Base-by-base conservation (phyloP, 1,140 invertebrate genomes). In the Drosophila nebulosa region DNA sequence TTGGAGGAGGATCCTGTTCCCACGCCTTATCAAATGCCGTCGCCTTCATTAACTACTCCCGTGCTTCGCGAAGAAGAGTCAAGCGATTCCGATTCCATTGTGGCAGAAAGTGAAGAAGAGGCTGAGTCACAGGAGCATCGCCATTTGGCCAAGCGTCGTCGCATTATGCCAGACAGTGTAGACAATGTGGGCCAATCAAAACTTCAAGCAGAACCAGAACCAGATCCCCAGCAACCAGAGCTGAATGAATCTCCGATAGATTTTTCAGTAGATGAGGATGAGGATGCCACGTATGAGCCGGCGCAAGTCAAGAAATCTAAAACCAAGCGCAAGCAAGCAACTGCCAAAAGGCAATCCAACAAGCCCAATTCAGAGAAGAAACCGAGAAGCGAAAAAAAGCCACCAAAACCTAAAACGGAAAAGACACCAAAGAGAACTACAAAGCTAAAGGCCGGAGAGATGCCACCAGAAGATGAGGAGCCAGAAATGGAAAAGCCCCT, bases 21-120 rank as follows among this genome's bases (percentile, higher is more conserved):
- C 10, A 16, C 5, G 24, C n/a, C 42, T 12, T 4, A 42, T 52
- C 7, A 22, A 36, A 9, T 5, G 12, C 30, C 16, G 12, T 2
- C 4, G 9, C 9, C 16, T 3, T 21, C 22, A 7, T 7, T 39
- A 12, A n/a, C 32, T 10, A 1, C 26, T 52, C 3, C 32, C 32
- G 0, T 32, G 3, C 1, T 32, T 12, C 35, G 18, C 56, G 18
- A 22, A n/a, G 64, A 51, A 21, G 39, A 46, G 10, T 46, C 39
- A 21, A 18, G 39, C 1, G 85, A 91, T 58, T 91, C 89, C 0
- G 91, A 91, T 66, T 84, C 85, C 3, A 70, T 91, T 24, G 89
- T 91, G 24, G 89, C 75, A 1, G 85, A 91, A 55, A 91, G 88
- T 50, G 90, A 86, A 9, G 81, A 90, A 18, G 90, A 91, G 52